A percentile compares a stretch with the other conserved stretches of the same genome.
phyloP scores from a whole-genome alignment of 2,113 vertebrate species.

The Synchiropus splendidus region DNA sequence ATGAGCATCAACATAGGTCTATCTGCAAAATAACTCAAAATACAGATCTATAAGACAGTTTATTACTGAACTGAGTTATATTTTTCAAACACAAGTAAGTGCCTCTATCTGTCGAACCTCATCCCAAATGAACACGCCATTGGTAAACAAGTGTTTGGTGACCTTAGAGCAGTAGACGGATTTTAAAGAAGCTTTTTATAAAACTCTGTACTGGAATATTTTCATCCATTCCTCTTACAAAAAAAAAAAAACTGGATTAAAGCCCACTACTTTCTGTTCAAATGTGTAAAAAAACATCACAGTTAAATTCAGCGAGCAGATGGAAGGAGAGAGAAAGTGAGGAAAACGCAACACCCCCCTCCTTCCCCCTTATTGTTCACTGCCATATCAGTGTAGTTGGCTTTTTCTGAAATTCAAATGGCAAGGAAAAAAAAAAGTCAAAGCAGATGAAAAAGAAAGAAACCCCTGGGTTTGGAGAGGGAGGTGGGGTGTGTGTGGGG shows the following conservation, averaged over 20 bases:
- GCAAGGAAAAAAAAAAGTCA: slow-evolving; percentile 32
- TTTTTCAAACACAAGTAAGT: too few relatives aligned
- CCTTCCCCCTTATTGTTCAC: slow-evolving; percentile 1
- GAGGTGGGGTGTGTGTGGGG: neutral
- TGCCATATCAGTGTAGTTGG: slow-evolving; percentile 55
- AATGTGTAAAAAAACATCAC: slow-evolving; percentile 47
- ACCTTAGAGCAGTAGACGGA: slow-evolving; percentile 47
- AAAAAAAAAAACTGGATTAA: slow-evolving; percentile 50
- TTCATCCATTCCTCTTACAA: slow-evolving; percentile 30
- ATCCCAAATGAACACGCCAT: neutral
- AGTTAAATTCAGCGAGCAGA: slow-evolving; percentile 20
- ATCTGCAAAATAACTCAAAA: too few relatives aligned
- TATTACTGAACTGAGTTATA: too few relatives aligned
- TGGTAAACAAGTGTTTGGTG: slow-evolving; percentile 40
- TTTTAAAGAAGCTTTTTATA: slow-evolving; percentile 50
- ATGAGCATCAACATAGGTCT: too few relatives aligned
- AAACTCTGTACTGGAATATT: slow-evolving; percentile 46
- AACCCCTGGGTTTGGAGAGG: slow-evolving; percentile 40
- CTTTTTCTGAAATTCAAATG: slow-evolving; percentile 71
- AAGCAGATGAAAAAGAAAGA: slow-evolving; percentile 38
- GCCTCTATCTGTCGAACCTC: too few relatives aligned
- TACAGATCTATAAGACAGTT: too few relatives aligned
- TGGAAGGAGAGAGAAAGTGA: slow-evolving; percentile 4
- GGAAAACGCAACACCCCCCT: slow-evolving; percentile 13
- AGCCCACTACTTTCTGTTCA: slow-evolving; percentile 35